phyloP scores from a whole-genome alignment of 2,888 invertebrate species.

The Asteroscopus sphinx region DNA sequence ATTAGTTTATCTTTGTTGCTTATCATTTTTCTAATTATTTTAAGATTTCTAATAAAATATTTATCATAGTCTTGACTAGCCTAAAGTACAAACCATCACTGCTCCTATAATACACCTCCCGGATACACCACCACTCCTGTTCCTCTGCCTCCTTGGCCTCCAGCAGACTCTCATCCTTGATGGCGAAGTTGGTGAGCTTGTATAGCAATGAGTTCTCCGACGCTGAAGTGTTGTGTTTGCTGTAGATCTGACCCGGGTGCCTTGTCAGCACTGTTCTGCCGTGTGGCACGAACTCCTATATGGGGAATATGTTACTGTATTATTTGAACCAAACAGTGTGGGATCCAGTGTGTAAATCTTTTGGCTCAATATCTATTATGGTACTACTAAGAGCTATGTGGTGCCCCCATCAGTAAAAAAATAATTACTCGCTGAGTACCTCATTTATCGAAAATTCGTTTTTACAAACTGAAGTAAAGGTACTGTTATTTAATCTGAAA shows the following conservation, averaged over 20 bases:
- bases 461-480: too few species aligned
- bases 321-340: too few species aligned
- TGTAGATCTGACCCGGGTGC: conserved; percentile 93
- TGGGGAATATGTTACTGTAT: too few species aligned
- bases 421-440: too few species aligned
- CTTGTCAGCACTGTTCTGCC: conserved; percentile 94
- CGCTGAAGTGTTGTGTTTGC: conserved; percentile 84
- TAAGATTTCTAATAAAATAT: background rate
- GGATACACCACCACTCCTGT: conserved; percentile 87
- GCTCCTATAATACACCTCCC: conserved; percentile 79
- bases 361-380: too few species aligned
- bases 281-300: conserved; percentile 97
- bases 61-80: background rate
- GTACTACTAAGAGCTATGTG: too few species aligned
- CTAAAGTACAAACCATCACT: conserved; percentile 66
- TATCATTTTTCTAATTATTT: too few species aligned
- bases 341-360: too few species aligned
- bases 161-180: conserved; percentile 91
- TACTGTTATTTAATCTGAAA: too few species aligned
- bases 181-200: conserved; percentile 94
- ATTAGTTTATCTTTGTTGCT: too few species aligned
- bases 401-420: too few species aligned
- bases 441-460: too few species aligned
- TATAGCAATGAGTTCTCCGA: conserved; percentile 92
- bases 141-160: conserved; percentile 90